Evolutionary conservation across 2,113 vertebrate species (phyloP), one percentile per base, ranked within the genome.

Genomic region (Orycteropus afer): DNA sequence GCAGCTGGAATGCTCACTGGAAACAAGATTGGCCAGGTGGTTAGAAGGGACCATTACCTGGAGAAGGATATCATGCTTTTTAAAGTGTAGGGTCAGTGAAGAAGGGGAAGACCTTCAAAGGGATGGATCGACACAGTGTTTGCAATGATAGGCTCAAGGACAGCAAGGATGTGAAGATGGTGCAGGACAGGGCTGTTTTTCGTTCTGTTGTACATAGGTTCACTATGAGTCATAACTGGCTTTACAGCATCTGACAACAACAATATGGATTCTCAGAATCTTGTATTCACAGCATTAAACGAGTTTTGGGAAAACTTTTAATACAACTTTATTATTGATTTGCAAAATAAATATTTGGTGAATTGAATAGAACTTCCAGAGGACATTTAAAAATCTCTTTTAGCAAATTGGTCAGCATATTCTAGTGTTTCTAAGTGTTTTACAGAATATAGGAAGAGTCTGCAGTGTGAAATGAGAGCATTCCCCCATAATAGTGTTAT

Each of bases 361-460:
- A 88, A 73, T 86, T 86, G 91, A 78, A 91, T n/a, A 83, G 80
- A 94, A 73, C 29, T 34, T 65, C 10, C 42, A 74, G 42, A 77
- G 22, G n/a, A 27, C 32, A 79, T 49, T 77, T n/a, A 65, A 47
- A 53, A 89, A 89, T 53, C 55, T 90, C n/a, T 34, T 47, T 25
- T 20, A 82, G 15, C 59, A 57, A 78, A 23, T 51, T 71, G 13
- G 7, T 71, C 61, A 89, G 29, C 34, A 86, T 25, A 82, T 65
- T 59, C 51, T n/a, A 32, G 0, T 59, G 14, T 96, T 85, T 86
- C 67, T 73, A 47, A 73, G 53, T 67, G 47, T 89, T 93, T 81
- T 45, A 22, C 3, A 82, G n/a, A 59, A 20, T 29, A 42, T 40
- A 32, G 2, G 29, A 25, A 81, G 40, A 34, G 10, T 7, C 71